phyloP scores from a whole-genome alignment of 2,113 vertebrate genomes.

The Sporophila hypoxantha region DNA sequence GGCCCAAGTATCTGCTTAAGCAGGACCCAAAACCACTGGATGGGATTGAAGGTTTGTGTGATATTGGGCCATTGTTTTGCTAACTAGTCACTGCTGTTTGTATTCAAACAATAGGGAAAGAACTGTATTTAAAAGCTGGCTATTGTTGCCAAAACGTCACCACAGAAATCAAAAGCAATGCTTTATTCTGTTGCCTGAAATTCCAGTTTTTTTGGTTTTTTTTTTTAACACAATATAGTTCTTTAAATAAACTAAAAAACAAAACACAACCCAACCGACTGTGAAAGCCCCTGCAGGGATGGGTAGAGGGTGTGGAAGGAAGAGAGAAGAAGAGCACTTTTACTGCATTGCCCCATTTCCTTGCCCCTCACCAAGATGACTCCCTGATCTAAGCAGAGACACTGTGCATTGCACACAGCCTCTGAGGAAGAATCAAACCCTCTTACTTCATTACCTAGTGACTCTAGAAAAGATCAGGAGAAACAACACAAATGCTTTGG shows the following conservation, averaged over 20 bases:
- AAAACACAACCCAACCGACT: background rate
- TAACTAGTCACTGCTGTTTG: conserved; percentile 21
- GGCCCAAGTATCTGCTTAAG: background rate
- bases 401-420: accelerated
- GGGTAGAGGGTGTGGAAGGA: background rate
- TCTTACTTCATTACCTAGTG: background rate
- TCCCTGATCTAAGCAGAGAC: background rate
- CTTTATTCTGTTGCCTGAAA: background rate
- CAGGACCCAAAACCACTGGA: background rate
- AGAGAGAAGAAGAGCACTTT: background rate
- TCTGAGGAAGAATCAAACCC: background rate
- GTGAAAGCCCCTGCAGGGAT: background rate
- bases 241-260: background rate
- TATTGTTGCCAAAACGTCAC: background rate
- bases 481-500: background rate
- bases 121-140: background rate
- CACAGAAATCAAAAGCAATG: background rate
- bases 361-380: background rate
- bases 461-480: background rate
- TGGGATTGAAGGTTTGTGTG: background rate
- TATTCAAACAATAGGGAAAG: background rate
- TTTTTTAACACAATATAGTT: background rate
- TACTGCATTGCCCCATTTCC: background rate
- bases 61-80: background rate
- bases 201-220: background rate